These are phyloP conservation scores for Hippocampus barbouri DNA, from an alignment of 2,113 vertebrate genomes.

Conservation along the genomic window DNA sequence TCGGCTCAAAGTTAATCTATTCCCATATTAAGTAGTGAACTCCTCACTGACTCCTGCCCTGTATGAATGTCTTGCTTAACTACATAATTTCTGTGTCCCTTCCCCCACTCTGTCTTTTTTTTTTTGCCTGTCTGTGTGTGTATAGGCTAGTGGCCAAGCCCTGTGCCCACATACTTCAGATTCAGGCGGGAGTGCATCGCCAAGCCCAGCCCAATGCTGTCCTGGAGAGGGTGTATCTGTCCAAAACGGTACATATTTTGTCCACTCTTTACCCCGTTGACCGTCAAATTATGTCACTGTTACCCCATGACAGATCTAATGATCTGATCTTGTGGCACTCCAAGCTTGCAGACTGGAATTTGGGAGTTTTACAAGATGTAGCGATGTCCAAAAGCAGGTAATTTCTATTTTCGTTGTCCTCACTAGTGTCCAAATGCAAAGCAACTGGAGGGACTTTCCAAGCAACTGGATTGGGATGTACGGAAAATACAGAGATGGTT, in stretches of 20 bases:
- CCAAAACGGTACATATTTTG: conserved; percentile 77
- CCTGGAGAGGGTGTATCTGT: conserved; percentile 90
- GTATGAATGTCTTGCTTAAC: conserved; percentile 28
- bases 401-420: conserved; percentile 6
- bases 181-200: conserved; percentile 78
- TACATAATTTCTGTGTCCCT: conserved; percentile 32
- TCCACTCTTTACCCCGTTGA: conserved; percentile 21
- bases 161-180: conserved; percentile 83
- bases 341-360: background rate
- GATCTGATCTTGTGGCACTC: background rate
- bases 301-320: conserved; percentile 11
- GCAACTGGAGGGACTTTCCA: conserved; percentile 87
- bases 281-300: conserved; percentile 1
- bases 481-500: conserved; percentile 94
- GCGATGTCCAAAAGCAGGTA: background rate
- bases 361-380: background rate
- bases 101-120: conserved; percentile 9
- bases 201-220: conserved; percentile 85
- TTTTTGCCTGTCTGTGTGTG: conserved; percentile 40
- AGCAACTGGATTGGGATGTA: conserved; percentile 93
- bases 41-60: conserved; percentile 20
- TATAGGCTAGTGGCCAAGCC: conserved; percentile 89
- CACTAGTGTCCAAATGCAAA: conserved; percentile 82
- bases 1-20: conserved; percentile 4
- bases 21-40: conserved; percentile 6